Evolutionary conservation across 2,113 vertebrate genomes (phyloP), one percentile per base, ranked within the genome.

Genomic region (Bubo scandiacus): DNA sequence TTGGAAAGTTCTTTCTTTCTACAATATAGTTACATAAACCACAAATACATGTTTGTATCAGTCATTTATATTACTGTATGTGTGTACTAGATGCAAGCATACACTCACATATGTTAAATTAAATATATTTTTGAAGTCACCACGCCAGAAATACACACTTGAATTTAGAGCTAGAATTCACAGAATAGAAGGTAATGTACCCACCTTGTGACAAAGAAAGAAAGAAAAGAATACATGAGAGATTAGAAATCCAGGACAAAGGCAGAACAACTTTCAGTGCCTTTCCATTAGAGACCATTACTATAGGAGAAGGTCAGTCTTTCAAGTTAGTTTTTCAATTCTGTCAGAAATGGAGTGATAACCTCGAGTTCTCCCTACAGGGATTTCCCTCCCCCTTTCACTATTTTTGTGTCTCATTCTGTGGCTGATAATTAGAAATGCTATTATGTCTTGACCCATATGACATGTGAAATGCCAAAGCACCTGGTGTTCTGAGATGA

Each of bases 381-480:
- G 82, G 89, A 93, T 83, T 94, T 95, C 89, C 71, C 62, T 92
- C 82, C 57, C 67, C 70, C 12, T 13, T n/a, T 90, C 88, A 15
- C 67, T 47, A 7, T 68, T 86, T 92, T 14, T 55, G 23, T 57
- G 61, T 17, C 89, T 86, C 2, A 13, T 91, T 91, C 94, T 81
- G 87, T 72, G 97, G 86, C 83, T 92, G 97, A 92, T 86, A 91
- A 97, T 97, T 97, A 96, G 94, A 94, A 91, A 91, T 66, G 77
- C 66, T 78, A 78, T 97, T 97, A 82, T 82, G 86, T 88, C 92
- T 78, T 84, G 78, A 97, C 93, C 95, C 90, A 38, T 3, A 43
- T 3, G 70, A 96, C 92, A 94, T 7, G 79, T 86, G 88, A 96
- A 97, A 96, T 90, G 96, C 79, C 96, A 83, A 72, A 92, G 94